Base-by-base conservation (phyloP, 2,888 invertebrate genomes). In the Archips crataeganus region DNA sequence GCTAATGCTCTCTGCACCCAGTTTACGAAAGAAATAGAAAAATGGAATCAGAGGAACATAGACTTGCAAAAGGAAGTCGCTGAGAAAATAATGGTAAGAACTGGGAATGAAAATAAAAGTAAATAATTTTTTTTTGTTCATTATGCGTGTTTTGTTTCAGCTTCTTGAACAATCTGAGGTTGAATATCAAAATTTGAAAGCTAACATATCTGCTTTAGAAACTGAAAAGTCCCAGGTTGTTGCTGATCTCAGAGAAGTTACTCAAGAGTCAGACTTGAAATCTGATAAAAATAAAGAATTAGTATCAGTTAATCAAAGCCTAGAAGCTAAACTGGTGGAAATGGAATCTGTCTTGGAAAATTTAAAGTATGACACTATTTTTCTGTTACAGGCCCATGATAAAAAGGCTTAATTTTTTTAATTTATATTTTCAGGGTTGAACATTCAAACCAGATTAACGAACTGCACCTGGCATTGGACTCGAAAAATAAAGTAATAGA, bases 81-180 rank as follows among this genome's bases (percentile, higher is more conserved):
- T 5, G 65, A 77, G 10, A 80, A 79, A 60, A 75, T 78, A 60
- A 71, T 78, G 79, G 86, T 84, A 77, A 77, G n/a, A 59, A 51
- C 54, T 23, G 54, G 3, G 8, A 54, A 23, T 54, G 23, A 54
- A 6, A 6, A 51, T 8, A 4, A 51, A 51, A 6, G 5, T 51
- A 2, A n/a, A 39, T 5, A 39, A 6, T n/a, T 11, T 13, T 49
- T 49, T 49, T 49, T 49, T 3, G 2, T 5, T 3, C 11, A 9
- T n/a, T 47, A 9, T 59, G 0, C 23, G 0, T 11, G 51, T 47
- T 70, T 59, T n/a, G n/a, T 76, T 77, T 60, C 74, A 86, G 85
- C 63, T 79, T 23, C 47, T 80, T 34, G 74, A 70, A 1, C 75
- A 79, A 34, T 15, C 71, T 5, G 78, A 80, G 64, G 39, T 71